These are phyloP conservation scores for Champsocephalus gunnari DNA, from an alignment of 2,797 vertebrate species.

Conservation along the genomic window DNA sequence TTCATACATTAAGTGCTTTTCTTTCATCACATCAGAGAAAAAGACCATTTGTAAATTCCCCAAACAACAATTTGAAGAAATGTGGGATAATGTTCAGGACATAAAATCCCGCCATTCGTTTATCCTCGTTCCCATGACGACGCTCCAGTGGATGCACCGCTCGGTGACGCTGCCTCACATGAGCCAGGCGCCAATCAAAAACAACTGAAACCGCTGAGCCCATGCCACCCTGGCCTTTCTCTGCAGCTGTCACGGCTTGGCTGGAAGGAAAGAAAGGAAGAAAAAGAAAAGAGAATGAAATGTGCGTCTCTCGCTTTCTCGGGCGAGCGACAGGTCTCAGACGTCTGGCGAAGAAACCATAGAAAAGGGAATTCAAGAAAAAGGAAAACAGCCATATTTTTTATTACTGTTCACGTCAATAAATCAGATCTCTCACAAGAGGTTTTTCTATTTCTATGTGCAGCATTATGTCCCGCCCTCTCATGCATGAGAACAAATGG, in stretches of 20 bases:
- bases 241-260: constrained; percentile 65
- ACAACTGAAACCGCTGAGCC: constrained; percentile 65
- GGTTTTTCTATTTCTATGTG: constrained; percentile 31
- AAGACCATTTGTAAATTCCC: constrained; percentile 25
- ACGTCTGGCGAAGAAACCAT: constrained; percentile 47
- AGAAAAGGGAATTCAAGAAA: constrained; percentile 7
- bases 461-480: not conserved
- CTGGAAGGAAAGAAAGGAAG: constrained; percentile 30
- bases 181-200: constrained; percentile 80
- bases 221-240: constrained; percentile 69
- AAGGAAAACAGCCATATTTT: constrained; percentile 37
- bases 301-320: not conserved
- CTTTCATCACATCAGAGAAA: constrained; percentile 39
- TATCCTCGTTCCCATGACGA: constrained; percentile 43
- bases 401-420: constrained; percentile 62
- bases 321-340: constrained; percentile 59
- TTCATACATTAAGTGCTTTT: constrained; percentile 39
- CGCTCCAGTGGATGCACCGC: constrained; percentile 31
- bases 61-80: constrained; percentile 31
- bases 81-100: constrained; percentile 22
- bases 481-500: constrained; percentile 55
- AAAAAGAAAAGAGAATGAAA: constrained; percentile 32
- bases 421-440: constrained; percentile 60
- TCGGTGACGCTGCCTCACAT: constrained; percentile 65
- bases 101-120: constrained; percentile 36